These are phyloP conservation scores for Cryptus armator DNA, from an alignment of 2,888 invertebrate species.

Conservation along the genomic window DNA sequence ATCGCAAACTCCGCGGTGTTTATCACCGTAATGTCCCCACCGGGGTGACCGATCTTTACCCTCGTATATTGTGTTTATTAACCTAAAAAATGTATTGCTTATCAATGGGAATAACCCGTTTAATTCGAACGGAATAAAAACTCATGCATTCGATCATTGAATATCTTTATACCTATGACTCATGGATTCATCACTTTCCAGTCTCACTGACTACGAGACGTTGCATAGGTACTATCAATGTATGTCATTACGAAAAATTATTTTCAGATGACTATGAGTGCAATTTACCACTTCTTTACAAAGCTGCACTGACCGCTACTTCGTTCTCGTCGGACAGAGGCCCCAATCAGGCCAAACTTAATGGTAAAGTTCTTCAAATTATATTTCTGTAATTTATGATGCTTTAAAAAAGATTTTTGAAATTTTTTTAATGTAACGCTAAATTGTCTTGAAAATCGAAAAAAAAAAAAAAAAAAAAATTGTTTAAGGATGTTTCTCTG, in stretches of 20 bases:
- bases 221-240: slow-evolving; percentile 23
- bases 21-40: slow-evolving; percentile 4
- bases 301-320: slow-evolving; percentile 91
- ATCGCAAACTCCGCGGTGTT: background rate
- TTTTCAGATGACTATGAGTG: slow-evolving; percentile 90
- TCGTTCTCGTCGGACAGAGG: slow-evolving; percentile 93
- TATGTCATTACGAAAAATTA: slow-evolving; percentile 37
- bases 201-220: background rate
- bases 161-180: slow-evolving; percentile 35
- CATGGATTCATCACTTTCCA: slow-evolving; percentile 16
- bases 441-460: background rate
- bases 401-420: background rate
- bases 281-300: slow-evolving; percentile 91
- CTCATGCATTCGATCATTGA: background rate
- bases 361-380: slow-evolving; percentile 88
- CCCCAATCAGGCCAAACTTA: slow-evolving; percentile 93
- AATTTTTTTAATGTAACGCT: background rate
- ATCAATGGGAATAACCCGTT: background rate
- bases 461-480: background rate
- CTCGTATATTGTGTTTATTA: background rate
- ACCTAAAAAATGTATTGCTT: background rate
- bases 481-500: background rate
- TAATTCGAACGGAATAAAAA: background rate
- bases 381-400: background rate
- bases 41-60: background rate